These are phyloP conservation scores for Eupristina koningsbergeri DNA, from an alignment of 1,140 invertebrate species.

Conservation along the genomic window DNA sequence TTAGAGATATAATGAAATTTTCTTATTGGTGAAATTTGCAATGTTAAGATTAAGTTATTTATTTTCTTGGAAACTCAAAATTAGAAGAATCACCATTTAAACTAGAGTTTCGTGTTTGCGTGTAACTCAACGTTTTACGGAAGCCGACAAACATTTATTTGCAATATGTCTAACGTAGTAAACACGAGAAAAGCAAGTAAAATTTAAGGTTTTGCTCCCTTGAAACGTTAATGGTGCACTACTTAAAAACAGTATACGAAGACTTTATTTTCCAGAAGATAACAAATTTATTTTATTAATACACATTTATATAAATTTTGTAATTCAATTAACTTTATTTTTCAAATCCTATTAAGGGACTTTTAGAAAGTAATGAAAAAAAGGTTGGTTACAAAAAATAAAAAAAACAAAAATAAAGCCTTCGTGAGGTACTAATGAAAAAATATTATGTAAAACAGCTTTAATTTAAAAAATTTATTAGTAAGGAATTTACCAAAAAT, in stretches of 20 bases:
- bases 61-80: background rate
- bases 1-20: background rate
- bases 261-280: constrained; percentile 8
- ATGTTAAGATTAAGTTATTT: constrained; percentile 15
- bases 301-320: background rate
- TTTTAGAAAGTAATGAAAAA: no score
- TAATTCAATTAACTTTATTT: no score
- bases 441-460: background rate
- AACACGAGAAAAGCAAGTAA: background rate
- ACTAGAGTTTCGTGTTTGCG: constrained; percentile 12
- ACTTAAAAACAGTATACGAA: background rate
- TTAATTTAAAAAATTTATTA: background rate
- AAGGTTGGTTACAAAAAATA: background rate
- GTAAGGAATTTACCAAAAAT: constrained; percentile 12
- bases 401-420: constrained; percentile 14
- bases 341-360: no score
- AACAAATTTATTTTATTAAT: background rate
- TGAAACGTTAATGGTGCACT: background rate
- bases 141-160: constrained; percentile 25
- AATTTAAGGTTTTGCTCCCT: background rate
- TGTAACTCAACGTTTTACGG: background rate
- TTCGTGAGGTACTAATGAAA: background rate
- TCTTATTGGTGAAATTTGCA: constrained; percentile 15
- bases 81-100: constrained; percentile 35
- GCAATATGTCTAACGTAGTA: constrained; percentile 4